Evolutionary conservation across 2,888 invertebrate genomes (phyloP), one percentile per base, ranked within the genome.

Genomic region (Drosophila nr. fundita): DNA sequence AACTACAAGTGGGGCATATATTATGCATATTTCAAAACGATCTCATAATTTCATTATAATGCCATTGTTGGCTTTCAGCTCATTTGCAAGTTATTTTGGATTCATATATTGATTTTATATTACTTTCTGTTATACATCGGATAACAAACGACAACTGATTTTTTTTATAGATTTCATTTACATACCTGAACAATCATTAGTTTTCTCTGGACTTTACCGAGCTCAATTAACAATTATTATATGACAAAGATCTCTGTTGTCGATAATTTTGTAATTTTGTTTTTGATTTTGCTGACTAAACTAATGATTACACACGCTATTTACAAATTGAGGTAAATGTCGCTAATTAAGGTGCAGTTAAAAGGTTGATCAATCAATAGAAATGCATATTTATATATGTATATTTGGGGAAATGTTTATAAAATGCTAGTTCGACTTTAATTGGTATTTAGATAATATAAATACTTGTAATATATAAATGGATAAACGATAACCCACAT

Each of bases 11-110:
- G 49, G 24, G 34, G 53, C 27, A 50, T 61, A 69, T 21, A 11
- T 40, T 40, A 76, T 78, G 63, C 60, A 57, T 63, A 68, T 63
- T 38, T 32, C 8, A 30, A 30, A 58, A 40, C 40, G 24, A 40
- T 57, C 50, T 24, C 57, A 49, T 64, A 60, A 60, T 61, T 61
- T 73, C 6, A 18, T 36, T 40, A 49, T 27, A 29, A 55, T 42
- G 36, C 11, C 13, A 21, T 55, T 42, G 49, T 34, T 55, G 32
- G 13, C 60, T 59, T 54, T 66, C 36, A 29, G 34, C 59, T 73
- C 48, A 62, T 78, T 63, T 62, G 53, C 73, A 60, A 72, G n/a
- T 59, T 24, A 15, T 34, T 7, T 55, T 15, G 21, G 60, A 68
- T 57, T 40, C 34, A 59, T 36, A 45, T 58, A 21, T 52, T 32